Percentiles rank a stretch among this genome's conserved stretches.
phyloP scores from a whole-genome alignment of 2,888 invertebrate genomes.

The Nephrotoma appendiculata region DNA sequence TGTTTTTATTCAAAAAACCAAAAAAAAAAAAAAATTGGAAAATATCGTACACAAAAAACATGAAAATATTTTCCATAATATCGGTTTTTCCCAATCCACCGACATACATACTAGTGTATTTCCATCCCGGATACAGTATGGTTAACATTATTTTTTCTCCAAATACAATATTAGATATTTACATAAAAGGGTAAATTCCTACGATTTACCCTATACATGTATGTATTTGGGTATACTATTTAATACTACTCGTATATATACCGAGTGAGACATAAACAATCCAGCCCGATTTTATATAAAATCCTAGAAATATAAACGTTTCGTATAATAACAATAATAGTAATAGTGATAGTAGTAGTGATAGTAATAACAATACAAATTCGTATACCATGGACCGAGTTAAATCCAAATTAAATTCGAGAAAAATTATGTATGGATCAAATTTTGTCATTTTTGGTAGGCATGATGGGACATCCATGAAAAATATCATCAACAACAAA shows the following conservation, averaged over 20 bases:
- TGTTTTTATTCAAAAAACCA: not conserved
- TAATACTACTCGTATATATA: not conserved
- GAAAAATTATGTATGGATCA: not conserved
- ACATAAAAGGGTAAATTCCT: not conserved
- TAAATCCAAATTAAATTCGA: not conserved
- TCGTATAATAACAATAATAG: not conserved
- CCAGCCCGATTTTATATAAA: not conserved
- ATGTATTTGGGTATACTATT: not conserved
- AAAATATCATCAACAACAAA: not conserved
- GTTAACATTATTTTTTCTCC: not conserved
- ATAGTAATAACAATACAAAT: not conserved
- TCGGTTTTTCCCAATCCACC: not conserved
- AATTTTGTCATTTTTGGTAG: not conserved
- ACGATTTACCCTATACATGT: not conserved
- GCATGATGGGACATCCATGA: not conserved
- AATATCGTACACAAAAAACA: not conserved
- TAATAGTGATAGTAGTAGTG: not conserved
- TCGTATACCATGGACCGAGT: not conserved
- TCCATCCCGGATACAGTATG: not conserved
- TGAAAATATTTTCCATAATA: not conserved
- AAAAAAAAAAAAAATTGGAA: not conserved
- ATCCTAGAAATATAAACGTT: not conserved
- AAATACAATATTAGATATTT: not conserved
- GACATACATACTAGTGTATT: not conserved
- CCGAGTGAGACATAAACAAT: not conserved